phyloP scores from a whole-genome alignment of 1,140 invertebrate genomes.

The Leptinotarsa lineolata region DNA sequence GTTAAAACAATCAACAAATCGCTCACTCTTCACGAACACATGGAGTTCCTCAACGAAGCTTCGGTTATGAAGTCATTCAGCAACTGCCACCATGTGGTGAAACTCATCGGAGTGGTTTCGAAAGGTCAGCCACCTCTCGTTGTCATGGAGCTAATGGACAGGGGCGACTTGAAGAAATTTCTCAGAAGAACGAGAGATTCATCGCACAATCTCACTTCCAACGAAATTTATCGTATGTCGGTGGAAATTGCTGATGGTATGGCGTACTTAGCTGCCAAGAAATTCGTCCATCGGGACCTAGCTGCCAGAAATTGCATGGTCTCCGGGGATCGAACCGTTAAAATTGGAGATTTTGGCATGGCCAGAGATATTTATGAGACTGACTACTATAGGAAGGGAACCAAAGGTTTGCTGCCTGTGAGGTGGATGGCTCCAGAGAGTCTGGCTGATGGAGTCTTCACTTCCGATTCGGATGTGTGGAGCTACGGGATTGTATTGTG shows the following conservation, averaged over 20 bases:
- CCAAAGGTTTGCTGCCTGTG: constrained; percentile 67
- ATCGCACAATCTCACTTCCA: constrained; percentile 48
- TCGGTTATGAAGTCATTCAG: constrained; percentile 92
- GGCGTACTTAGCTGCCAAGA: constrained; percentile 73
- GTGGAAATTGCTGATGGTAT: constrained; percentile 81
- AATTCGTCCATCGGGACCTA: constrained; percentile 77
- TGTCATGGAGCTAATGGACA: constrained; percentile 78
- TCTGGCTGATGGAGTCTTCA: constrained; percentile 74
- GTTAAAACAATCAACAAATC: constrained; percentile 93
- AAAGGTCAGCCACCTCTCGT: constrained; percentile 68
- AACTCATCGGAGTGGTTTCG: constrained; percentile 73
- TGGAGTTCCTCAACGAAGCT: constrained; percentile 93
- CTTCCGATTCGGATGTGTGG: constrained; percentile 76
- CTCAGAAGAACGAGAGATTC: constrained; percentile 58
- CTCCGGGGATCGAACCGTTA: constrained; percentile 67
- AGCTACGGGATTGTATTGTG: constrained; percentile 76
- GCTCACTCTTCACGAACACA: constrained; percentile 77
- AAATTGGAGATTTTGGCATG: constrained; percentile 74
- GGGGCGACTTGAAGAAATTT: constrained; percentile 73
- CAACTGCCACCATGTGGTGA: constrained; percentile 66
- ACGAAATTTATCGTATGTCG: constrained; percentile 66
- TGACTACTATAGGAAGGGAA: constrained; percentile 74
- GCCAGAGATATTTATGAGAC: constrained; percentile 76
- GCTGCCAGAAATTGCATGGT: constrained; percentile 83
- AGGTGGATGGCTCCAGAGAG: constrained; percentile 83